Conservation (phyloP, 2,888 invertebrate genomes). For the Philereme transversata region DNA sequence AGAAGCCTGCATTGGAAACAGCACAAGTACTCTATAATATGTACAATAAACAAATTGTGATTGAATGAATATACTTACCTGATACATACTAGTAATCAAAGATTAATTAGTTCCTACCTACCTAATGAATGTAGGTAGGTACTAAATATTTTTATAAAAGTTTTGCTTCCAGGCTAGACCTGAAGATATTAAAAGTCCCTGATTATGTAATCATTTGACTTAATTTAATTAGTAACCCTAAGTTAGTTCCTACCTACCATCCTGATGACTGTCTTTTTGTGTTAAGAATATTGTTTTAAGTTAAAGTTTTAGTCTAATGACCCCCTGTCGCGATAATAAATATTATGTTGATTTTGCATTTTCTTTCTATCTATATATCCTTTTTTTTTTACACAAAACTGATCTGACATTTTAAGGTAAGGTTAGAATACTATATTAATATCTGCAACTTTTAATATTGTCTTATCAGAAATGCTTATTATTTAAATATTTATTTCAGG, state of each 20-base stretch:
- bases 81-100: neutral
- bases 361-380: neutral
- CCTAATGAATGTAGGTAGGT: neutral
- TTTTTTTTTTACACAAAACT: neutral
- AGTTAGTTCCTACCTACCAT: no score
- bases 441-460: no score
- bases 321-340: neutral
- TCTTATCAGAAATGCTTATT: neutral
- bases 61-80: neutral
- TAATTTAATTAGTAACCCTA: no score
- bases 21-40: slow-evolving; percentile 10
- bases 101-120: slow-evolving; percentile 2
- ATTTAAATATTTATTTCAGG: slow-evolving; percentile 48
- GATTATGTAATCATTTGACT: no score
- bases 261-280: no score
- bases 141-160: neutral
- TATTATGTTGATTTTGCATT: slow-evolving; percentile 1
- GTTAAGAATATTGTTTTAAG: no score
- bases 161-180: neutral
- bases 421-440: neutral
- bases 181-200: no score
- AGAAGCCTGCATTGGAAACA: slow-evolving; percentile 3
- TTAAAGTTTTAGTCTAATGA: neutral
- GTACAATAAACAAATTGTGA: neutral
- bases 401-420: neutral